These are phyloP conservation scores for Aethina tumida DNA, from an alignment of 1,140 invertebrate species.

Conservation along the genomic window DNA sequence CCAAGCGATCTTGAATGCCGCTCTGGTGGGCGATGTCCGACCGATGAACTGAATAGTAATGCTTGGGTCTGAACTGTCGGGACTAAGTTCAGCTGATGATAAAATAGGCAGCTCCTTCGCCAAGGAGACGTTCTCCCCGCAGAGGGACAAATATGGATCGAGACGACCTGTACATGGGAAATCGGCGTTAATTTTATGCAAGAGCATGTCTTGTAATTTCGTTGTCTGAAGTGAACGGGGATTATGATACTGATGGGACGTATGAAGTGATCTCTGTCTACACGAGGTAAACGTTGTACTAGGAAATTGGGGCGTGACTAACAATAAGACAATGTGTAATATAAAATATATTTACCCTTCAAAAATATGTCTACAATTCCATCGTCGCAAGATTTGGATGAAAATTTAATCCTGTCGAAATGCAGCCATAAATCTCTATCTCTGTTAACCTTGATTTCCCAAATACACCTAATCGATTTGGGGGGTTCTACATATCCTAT, in stretches of 20 bases:
- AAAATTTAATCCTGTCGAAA: slow-evolving; percentile 77
- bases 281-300: too few species aligned
- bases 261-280: too few species aligned
- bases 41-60: slow-evolving; percentile 33
- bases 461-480: slow-evolving; percentile 72
- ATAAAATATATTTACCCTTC: too few species aligned
- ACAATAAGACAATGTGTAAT: too few species aligned
- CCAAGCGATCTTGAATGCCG: slow-evolving; percentile 80
- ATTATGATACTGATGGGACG: too few species aligned
- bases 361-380: slow-evolving; percentile 75
- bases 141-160: slow-evolving; percentile 66
- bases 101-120: slow-evolving; percentile 68
- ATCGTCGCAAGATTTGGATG: slow-evolving; percentile 67
- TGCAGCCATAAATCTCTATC: slow-evolving; percentile 77
- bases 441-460: slow-evolving; percentile 71
- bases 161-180: too few species aligned
- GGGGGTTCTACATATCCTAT: slow-evolving; percentile 65
- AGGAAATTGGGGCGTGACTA: too few species aligned
- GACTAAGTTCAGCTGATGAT: slow-evolving; percentile 60
- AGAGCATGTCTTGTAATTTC: too few species aligned
- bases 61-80: slow-evolving; percentile 46
- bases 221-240: too few species aligned
- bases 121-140: slow-evolving; percentile 71
- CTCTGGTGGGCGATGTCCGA: slow-evolving; percentile 63
- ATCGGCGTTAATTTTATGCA: too few species aligned